phyloP scores from a whole-genome alignment of 2,797 vertebrate species.

The Acridotheres tristis region DNA sequence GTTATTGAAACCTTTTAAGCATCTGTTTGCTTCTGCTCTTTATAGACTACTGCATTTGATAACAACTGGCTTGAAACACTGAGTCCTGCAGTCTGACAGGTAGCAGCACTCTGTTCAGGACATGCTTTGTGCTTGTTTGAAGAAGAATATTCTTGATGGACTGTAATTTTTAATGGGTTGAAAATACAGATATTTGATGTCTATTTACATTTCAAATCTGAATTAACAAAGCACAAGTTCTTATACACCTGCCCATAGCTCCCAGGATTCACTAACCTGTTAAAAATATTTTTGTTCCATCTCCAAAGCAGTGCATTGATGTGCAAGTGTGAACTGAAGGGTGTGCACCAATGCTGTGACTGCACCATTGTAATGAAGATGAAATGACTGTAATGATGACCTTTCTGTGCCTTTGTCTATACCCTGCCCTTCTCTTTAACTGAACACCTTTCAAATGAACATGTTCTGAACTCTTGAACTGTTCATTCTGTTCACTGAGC shows the following conservation, averaged over 20 bases:
- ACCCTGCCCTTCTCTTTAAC: conserved; percentile 74
- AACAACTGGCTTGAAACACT: background rate
- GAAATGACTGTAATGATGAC: conserved; percentile 72
- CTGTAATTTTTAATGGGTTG: conserved; percentile 54
- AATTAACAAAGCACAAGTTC: background rate
- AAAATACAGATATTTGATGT: background rate
- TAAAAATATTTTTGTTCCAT: background rate
- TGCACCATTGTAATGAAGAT: conserved; percentile 74
- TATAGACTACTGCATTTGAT: background rate
- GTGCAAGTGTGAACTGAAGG: background rate
- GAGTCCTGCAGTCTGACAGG: background rate
- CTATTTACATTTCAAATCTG: background rate
- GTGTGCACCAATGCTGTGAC: conserved; percentile 23
- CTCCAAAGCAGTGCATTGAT: background rate
- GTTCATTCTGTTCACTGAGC: conserved; percentile 69
- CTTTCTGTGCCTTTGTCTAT: conserved; percentile 78
- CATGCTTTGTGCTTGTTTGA: background rate
- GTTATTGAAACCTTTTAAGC: background rate
- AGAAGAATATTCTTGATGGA: conserved; percentile 18
- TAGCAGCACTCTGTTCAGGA: background rate
- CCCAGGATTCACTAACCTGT: background rate
- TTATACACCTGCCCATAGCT: background rate
- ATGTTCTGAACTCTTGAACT: conserved; percentile 79
- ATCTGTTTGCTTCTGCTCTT: background rate
- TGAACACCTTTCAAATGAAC: conserved; percentile 75